phyloP scores from a whole-genome alignment of 1,140 invertebrate species.

The Drosophila lacteicornis region DNA sequence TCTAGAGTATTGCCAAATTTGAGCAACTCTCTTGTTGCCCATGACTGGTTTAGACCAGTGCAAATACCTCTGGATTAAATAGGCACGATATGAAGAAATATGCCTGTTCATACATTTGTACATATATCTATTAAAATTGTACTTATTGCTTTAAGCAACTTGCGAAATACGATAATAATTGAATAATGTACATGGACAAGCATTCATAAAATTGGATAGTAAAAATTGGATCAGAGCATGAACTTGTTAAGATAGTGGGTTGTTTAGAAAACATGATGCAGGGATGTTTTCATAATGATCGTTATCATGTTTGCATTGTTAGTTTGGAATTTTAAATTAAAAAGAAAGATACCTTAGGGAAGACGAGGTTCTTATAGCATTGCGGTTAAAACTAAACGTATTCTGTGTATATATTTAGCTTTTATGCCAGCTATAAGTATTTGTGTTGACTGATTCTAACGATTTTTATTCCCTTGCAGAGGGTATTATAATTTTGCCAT shows the following conservation, averaged over 20 bases:
- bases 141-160: neutral
- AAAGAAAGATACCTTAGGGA: too few relatives aligned
- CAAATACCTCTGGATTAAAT: constrained; percentile 13
- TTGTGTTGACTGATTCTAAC: too few relatives aligned
- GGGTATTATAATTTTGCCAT: too few relatives aligned
- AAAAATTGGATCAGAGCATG: neutral
- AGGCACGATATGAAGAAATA: constrained; percentile 12
- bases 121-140: neutral
- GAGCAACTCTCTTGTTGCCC: constrained; percentile 15
- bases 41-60: constrained; percentile 6
- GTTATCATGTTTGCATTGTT: too few relatives aligned
- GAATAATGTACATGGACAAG: neutral
- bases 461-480: too few relatives aligned
- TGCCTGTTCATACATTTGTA: neutral
- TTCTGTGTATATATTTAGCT: too few relatives aligned
- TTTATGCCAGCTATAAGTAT: too few relatives aligned
- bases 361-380: too few relatives aligned
- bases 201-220: neutral
- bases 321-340: too few relatives aligned
- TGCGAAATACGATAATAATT: constrained; percentile 2
- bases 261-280: neutral
- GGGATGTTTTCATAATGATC: too few relatives aligned
- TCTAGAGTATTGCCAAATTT: constrained; percentile 9
- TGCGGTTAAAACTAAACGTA: too few relatives aligned
- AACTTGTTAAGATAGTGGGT: neutral